Conservation (phyloP, 2,888 invertebrate species). For the Plusia festucae region DNA sequence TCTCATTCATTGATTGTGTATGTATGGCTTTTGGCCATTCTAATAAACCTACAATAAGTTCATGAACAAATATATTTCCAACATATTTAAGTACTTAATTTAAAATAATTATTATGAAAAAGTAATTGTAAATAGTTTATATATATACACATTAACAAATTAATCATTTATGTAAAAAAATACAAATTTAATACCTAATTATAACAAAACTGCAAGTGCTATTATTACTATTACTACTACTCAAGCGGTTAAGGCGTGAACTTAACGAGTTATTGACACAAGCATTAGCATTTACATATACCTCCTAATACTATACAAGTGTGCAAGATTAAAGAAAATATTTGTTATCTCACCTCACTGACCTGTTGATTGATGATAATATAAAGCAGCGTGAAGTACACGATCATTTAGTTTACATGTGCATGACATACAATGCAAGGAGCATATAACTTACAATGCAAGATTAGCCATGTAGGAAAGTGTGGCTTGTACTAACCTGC, state of each 20-base stretch:
- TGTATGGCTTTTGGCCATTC: too few relatives aligned
- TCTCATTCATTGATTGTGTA: too few relatives aligned
- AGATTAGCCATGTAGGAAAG: slow-evolving; percentile 15
- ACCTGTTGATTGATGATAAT: slow-evolving; percentile 74
- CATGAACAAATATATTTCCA: too few relatives aligned
- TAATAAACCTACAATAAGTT: too few relatives aligned
- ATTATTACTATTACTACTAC: too few relatives aligned
- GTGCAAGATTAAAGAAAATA: slow-evolving; percentile 17
- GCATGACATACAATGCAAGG: slow-evolving; percentile 54
- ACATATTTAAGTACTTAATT: too few relatives aligned
- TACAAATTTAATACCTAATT: too few relatives aligned
- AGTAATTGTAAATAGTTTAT: too few relatives aligned
- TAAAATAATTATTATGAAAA: too few relatives aligned
- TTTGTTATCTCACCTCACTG: slow-evolving; percentile 80
- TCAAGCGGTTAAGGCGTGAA: neutral
- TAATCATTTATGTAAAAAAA: too few relatives aligned
- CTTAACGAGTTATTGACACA: neutral
- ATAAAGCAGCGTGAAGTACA: slow-evolving; percentile 80
- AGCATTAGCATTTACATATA: slow-evolving; percentile 8
- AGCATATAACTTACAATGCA: slow-evolving; percentile 34
- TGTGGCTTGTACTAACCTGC: slow-evolving; percentile 71
- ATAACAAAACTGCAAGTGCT: neutral
- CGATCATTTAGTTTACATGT: slow-evolving; percentile 70
- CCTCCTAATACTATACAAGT: neutral
- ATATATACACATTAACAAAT: too few relatives aligned